A percentile compares a stretch with the other conserved stretches of the same genome.
Conservation (phyloP, 2,113 vertebrate species). For the Bubo bubo region DNA sequence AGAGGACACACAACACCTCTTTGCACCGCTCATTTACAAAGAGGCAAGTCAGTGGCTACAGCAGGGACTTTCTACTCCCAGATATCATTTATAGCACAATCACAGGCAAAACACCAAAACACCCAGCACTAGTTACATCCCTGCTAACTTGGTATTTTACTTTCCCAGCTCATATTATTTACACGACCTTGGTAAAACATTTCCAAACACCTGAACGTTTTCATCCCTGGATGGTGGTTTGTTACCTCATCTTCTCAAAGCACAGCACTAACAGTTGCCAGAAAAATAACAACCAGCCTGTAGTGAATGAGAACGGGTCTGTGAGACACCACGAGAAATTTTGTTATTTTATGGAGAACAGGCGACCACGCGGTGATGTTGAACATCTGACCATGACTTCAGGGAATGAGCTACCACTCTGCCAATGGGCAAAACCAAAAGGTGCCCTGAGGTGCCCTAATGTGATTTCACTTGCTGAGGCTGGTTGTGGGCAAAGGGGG, state of each 20-base stretch:
- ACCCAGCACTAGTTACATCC: neutral
- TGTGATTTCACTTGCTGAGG: neutral
- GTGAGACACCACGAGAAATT: neutral
- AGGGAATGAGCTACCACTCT: accelerated
- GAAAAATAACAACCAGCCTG: neutral
- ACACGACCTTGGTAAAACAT: neutral
- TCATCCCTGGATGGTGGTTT: neutral
- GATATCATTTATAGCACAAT: neutral
- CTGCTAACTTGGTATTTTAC: neutral
- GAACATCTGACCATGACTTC: accelerated
- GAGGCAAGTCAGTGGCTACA: neutral
- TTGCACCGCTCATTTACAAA: too few relatives aligned
- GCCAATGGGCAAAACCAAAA: neutral
- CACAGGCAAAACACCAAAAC: neutral
- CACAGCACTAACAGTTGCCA: neutral
- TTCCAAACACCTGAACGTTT: neutral
- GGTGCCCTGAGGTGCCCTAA: neutral
- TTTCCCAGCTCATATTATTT: neutral
- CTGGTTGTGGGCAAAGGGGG: neutral
- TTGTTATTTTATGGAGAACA: neutral
- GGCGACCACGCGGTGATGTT: neutral
- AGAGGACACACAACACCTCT: neutral
- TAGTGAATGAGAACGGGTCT: neutral
- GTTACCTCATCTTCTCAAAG: neutral
- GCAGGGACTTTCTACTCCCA: neutral